phyloP scores from a whole-genome alignment of 1,140 invertebrate species.

The Eulimnadia texana region DNA sequence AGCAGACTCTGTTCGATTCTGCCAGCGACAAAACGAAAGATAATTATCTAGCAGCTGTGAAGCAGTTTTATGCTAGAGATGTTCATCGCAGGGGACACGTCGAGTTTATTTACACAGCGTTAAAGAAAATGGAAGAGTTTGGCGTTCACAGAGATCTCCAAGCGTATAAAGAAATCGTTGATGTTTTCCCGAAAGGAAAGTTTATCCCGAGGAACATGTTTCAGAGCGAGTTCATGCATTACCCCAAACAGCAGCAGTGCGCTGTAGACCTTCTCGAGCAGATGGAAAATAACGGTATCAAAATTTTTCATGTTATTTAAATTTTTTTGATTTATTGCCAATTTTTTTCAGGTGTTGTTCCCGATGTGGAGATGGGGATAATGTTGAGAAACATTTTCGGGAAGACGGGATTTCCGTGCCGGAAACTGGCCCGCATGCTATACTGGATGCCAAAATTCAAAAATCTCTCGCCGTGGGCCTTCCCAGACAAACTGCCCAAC shows the following conservation, averaged over 20 bases:
- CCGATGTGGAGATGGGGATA: slow-evolving; percentile 70
- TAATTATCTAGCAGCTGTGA: slow-evolving; percentile 54
- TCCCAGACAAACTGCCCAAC: slow-evolving; percentile 56
- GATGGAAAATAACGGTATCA: slow-evolving; percentile 74
- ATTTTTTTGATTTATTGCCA: slow-evolving; percentile 8
- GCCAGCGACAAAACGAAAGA: slow-evolving; percentile 47
- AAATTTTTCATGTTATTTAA: slow-evolving; percentile 13
- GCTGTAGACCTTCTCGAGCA: slow-evolving; percentile 68
- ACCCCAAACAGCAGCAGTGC: slow-evolving; percentile 86
- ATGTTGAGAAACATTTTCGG: slow-evolving; percentile 77
- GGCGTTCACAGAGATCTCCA: slow-evolving; percentile 78
- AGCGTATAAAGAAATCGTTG: slow-evolving; percentile 74
- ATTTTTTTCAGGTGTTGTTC: slow-evolving; percentile 64
- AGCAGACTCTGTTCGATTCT: background rate
- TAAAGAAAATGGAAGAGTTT: slow-evolving; percentile 79
- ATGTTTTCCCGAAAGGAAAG: slow-evolving; percentile 83
- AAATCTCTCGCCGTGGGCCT: slow-evolving; percentile 73
- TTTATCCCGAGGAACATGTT: slow-evolving; percentile 65
- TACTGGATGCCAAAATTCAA: slow-evolving; percentile 98
- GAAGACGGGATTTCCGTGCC: slow-evolving; percentile 50
- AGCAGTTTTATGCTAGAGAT: slow-evolving; percentile 46
- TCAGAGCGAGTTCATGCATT: slow-evolving; percentile 79
- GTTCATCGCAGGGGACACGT: slow-evolving; percentile 59
- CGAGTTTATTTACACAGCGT: slow-evolving; percentile 81
- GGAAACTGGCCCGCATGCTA: slow-evolving; percentile 80